Conservation (phyloP, 2,888 invertebrate species). For the Elaeidobius kamerunicus region DNA sequence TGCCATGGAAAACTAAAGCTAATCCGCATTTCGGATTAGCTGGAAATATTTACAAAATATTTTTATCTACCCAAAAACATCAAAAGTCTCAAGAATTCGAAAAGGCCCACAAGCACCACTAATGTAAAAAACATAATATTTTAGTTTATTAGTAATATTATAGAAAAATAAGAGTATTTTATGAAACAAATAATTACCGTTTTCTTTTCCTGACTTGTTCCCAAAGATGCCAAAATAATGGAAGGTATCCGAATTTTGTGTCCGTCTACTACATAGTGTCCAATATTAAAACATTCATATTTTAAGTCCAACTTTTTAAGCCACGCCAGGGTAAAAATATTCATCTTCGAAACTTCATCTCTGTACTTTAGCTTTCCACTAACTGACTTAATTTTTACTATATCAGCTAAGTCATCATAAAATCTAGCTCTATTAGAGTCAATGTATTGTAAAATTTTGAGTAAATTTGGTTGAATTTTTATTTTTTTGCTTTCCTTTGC, state of each 20-base stretch:
- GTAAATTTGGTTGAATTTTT: constrained; percentile 44
- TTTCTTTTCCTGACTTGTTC: constrained; percentile 44
- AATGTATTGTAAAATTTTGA: constrained; percentile 47
- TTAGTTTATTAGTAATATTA: background rate
- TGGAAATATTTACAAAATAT: no score
- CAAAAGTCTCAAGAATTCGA: no score
- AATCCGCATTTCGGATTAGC: no score
- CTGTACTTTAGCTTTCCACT: constrained; percentile 43
- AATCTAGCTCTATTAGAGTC: constrained; percentile 44
- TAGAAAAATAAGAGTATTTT: background rate
- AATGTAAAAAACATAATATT: background rate
- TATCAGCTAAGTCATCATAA: constrained; percentile 43
- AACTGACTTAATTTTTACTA: constrained; percentile 46
- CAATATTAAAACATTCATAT: constrained; percentile 48
- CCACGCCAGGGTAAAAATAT: constrained; percentile 46
- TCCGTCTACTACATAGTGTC: constrained; percentile 42
- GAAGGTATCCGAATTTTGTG: constrained; percentile 46
- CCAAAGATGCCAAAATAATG: constrained; percentile 46
- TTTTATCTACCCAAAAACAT: no score
- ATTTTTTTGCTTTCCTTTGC: constrained; percentile 42
- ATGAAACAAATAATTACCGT: constrained; percentile 40
- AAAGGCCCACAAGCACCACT: background rate
- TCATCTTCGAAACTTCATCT: constrained; percentile 43
- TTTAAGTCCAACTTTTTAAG: constrained; percentile 47
- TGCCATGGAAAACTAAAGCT: no score